These are phyloP conservation scores for Drosophila rubida DNA, from an alignment of 2,888 invertebrate genomes.

Conservation along the genomic window DNA sequence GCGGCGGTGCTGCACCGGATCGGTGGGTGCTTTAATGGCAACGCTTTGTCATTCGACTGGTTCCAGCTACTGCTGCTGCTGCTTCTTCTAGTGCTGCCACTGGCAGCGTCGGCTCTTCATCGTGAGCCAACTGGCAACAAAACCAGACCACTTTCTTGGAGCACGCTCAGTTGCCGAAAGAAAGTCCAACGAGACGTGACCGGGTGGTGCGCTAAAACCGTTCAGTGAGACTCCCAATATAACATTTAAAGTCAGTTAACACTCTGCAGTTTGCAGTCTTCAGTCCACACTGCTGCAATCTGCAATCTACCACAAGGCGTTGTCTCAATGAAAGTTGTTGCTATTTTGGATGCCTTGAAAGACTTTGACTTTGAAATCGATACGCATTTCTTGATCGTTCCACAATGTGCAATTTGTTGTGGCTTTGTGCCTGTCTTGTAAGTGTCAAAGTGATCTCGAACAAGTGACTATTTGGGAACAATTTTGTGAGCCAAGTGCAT, in stretches of 20 bases:
- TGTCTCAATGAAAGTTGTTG: conserved; percentile 54
- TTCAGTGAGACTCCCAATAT: conserved; percentile 23
- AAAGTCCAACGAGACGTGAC: conserved; percentile 81
- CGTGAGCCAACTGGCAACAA: conserved; percentile 63
- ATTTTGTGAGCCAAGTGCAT: not conserved
- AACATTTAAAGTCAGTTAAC: conserved; percentile 7
- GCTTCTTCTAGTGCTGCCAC: not conserved
- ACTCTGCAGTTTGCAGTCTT: not conserved
- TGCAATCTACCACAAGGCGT: conserved; percentile 12
- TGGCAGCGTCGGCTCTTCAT: conserved; percentile 21
- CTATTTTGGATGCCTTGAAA: conserved; percentile 20
- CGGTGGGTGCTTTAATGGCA: conserved; percentile 56
- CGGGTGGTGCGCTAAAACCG: conserved; percentile 46
- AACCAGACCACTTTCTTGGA: conserved; percentile 84
- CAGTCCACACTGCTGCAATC: conserved; percentile 1
- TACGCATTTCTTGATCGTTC: conserved; percentile 25
- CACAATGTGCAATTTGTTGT: conserved; percentile 58
- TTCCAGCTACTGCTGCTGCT: conserved; percentile 41
- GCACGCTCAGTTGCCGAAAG: conserved; percentile 83
- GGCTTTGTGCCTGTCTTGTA: conserved; percentile 60
- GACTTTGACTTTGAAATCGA: conserved; percentile 10
- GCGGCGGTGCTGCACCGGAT: conserved; percentile 34
- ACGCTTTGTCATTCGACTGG: conserved; percentile 63
- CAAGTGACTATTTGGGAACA: conserved; percentile 8
- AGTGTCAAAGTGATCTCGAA: conserved; percentile 32